These are phyloP conservation scores for Pegea sp. DNA, from an alignment of 23 tunicate genomes.

Conservation along the genomic window DNA sequence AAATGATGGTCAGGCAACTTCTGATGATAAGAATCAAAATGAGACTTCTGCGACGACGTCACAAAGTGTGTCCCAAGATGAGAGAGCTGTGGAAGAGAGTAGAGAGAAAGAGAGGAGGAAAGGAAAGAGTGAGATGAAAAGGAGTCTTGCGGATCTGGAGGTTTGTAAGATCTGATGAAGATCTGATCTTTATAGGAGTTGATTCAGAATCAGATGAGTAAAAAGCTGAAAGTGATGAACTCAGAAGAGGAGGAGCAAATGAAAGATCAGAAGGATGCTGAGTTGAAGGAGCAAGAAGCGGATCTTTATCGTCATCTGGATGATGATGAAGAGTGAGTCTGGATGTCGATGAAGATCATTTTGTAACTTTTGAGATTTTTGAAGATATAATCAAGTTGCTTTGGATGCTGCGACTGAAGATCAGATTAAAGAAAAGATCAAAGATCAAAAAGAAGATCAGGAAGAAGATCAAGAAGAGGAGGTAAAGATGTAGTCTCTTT, in stretches of 20 bases:
- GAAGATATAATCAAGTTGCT: conserved; percentile 30
- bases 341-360: too few relatives aligned
- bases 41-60: conserved; percentile 20
- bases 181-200: background rate
- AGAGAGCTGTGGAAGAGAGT: conserved; percentile 2
- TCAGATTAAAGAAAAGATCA: conserved; percentile 13
- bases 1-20: too few relatives aligned
- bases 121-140: conserved; percentile 34
- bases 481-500: background rate
- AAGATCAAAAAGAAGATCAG: conserved; percentile 12
- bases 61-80: conserved; percentile 8
- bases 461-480: conserved; percentile 8
- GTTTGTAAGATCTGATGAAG: conserved; percentile 4
- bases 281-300: too few relatives aligned
- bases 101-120: conserved; percentile 14
- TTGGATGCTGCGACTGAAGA: conserved; percentile 73
- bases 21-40: conserved; percentile 19
- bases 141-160: conserved; percentile 39
- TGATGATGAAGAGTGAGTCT: conserved; percentile 4
- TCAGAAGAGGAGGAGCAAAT: conserved; percentile 7
- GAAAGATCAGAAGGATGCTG: background rate
- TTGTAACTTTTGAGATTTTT: too few relatives aligned
- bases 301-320: conserved; percentile 36
- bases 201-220: conserved; percentile 9
- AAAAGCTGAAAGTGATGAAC: conserved; percentile 14